A percentile compares a stretch with the other conserved stretches of the same genome.
phyloP scores from a whole-genome alignment of 2,797 vertebrate genomes.

The Malurus splendens region DNA sequence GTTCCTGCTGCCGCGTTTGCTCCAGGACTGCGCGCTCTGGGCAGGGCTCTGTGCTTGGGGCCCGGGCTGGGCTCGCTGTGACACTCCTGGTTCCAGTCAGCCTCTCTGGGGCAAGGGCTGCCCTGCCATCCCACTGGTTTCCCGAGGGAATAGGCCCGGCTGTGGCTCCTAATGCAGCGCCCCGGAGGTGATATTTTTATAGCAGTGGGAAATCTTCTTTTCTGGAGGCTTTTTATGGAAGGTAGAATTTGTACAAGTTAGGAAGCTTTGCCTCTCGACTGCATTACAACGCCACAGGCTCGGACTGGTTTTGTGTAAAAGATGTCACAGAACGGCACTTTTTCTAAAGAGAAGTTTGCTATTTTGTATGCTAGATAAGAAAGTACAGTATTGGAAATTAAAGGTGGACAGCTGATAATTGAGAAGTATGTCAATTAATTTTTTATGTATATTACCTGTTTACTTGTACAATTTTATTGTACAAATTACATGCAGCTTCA shows the following conservation, averaged over 20 bases:
- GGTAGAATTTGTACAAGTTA: slow-evolving; percentile 65
- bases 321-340: slow-evolving; percentile 83
- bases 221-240: slow-evolving; percentile 69
- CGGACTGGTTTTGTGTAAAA: slow-evolving; percentile 75
- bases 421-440: slow-evolving; percentile 90
- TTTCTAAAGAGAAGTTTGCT: slow-evolving; percentile 85
- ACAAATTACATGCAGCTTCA: slow-evolving; percentile 96
- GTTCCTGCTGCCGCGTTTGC: slow-evolving; percentile 52
- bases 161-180: slow-evolving; percentile 69
- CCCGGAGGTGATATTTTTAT: slow-evolving; percentile 71
- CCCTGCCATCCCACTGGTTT: not conserved
- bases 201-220: slow-evolving; percentile 64
- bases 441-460: slow-evolving; percentile 96
- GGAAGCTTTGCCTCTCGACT: slow-evolving; percentile 75
- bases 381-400: slow-evolving; percentile 84
- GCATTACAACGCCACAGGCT: slow-evolving; percentile 72
- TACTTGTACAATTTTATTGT: slow-evolving; percentile 96
- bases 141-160: not conserved
- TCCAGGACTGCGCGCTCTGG: not conserved
- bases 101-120: not conserved
- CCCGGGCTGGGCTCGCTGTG: not conserved
- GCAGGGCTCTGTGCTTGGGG: not conserved
- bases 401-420: slow-evolving; percentile 82
- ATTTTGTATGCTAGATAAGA: slow-evolving; percentile 84
- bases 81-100: not conserved